A percentile compares a stretch with the other conserved stretches of the same genome.
These are phyloP conservation scores for Cheilosia pagana DNA, from an alignment of 2,888 invertebrate genomes.

Conservation along the genomic window DNA sequence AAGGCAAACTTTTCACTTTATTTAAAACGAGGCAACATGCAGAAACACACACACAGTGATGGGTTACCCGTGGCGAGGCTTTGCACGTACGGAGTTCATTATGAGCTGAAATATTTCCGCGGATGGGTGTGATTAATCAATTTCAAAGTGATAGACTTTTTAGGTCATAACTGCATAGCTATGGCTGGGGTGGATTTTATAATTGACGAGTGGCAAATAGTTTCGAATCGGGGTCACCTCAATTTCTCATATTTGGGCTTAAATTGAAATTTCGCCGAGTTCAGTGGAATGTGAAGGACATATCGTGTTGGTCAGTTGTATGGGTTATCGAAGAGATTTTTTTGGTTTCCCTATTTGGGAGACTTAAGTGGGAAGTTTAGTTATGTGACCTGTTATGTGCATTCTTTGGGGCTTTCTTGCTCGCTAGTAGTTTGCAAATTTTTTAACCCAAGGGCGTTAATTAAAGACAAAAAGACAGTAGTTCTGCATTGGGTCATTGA, in stretches of 20 bases:
- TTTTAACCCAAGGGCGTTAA: too few relatives aligned
- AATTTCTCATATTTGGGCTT: background rate
- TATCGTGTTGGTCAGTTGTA: background rate
- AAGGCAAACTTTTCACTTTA: constrained; percentile 29
- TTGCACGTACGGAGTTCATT: constrained; percentile 50
- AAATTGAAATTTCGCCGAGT: background rate
- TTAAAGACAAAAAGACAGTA: too few relatives aligned
- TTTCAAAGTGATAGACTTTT: constrained; percentile 37
- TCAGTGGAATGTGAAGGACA: background rate
- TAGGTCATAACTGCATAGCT: constrained; percentile 34
- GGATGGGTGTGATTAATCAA: constrained; percentile 61
- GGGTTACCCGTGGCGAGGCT: constrained; percentile 2
- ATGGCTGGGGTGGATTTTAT: constrained; percentile 1
- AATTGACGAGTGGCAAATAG: constrained; percentile 10
- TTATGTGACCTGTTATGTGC: too few relatives aligned
- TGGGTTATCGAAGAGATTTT: too few relatives aligned
- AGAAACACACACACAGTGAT: constrained; percentile 1
- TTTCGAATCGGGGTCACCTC: constrained; percentile 26
- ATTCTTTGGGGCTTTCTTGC: too few relatives aligned
- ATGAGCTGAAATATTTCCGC: constrained; percentile 52
- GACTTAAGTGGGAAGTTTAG: too few relatives aligned
- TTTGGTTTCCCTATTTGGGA: too few relatives aligned
- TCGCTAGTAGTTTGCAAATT: too few relatives aligned
- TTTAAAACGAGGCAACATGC: constrained; percentile 31
- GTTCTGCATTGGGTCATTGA: too few relatives aligned